Base-by-base conservation (phyloP, 35 echinoderm and acorn worm species). In the Heliocidaris tuberculata region DNA sequence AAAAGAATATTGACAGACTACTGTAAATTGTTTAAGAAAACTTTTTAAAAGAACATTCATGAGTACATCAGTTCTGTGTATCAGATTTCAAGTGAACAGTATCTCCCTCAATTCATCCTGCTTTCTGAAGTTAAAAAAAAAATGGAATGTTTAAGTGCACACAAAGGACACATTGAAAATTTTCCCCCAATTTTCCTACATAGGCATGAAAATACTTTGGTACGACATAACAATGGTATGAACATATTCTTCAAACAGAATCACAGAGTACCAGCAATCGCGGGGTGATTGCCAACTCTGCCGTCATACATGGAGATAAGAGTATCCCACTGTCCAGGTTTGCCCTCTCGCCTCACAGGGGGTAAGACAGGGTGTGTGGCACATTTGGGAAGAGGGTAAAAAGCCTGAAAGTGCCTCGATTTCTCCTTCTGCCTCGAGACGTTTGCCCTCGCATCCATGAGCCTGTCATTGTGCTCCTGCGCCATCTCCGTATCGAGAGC, bases 281-380 rank as follows among this genome's bases (percentile, higher is more conserved):
- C 94, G 13, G 96, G 98, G 50, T 99, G 98, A 54, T 95, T 99
- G 19, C 98, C 98, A 16, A 99, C 95, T 86, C 97, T 95, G 3
- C 98, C 98, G 50, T 99, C 98, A 95, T 97, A 97, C 96, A 97
- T 97, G 5, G 93, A 94, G 59, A 99, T 97, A 16, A 99, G 93
- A 17, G 98, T 97, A 13, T 99, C 88, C 93, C 94, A 99, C 32
- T 96, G 85, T 60, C 97, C 96, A 19, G 96, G 96, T 89, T 97
- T 99, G 12, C 96, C 96, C 35, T 98, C 97, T 47, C 95, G 95
- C 7, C 59, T 87, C 4, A 98, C 97, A 85, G 97, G 95, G 35
- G 97, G 96, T 31, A 98, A 78, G 30, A 98, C 96, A 0, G 97
- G 97, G n/a, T 97, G 94, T 12, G 97, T 98, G 19, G 98, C 97